phyloP scores from a whole-genome alignment of 2,113 vertebrate species.

The Rhadina sibilatrix region DNA sequence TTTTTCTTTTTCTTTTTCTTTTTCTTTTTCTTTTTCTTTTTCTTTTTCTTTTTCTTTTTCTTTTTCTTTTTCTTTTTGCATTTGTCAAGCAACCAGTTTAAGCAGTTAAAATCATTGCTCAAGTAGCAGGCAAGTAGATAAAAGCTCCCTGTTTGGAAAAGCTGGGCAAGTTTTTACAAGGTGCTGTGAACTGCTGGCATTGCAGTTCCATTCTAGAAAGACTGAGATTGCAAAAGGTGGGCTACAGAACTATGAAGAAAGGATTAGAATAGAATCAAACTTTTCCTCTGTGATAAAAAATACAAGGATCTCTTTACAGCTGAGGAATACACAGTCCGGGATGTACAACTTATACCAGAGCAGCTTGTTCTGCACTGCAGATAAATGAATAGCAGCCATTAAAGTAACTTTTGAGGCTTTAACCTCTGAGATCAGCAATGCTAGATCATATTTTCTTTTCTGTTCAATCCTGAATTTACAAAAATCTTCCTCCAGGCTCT shows the following conservation, averaged over 20 bases:
- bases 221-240: neutral
- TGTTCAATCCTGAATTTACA: neutral
- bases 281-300: neutral
- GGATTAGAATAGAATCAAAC: neutral
- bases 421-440: neutral
- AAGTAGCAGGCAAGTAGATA: neutral
- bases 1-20: rapidly evolving
- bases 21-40: rapidly evolving
- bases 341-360: neutral
- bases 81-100: neutral
- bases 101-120: neutral
- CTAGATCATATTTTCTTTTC: neutral
- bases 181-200: neutral
- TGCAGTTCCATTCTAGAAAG: neutral
- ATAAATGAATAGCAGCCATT: neutral
- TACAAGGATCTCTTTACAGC: neutral
- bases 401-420: neutral
- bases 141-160: neutral
- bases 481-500: neutral
- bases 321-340: neutral
- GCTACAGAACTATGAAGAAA: neutral
- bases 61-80: neutral
- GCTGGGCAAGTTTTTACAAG: neutral
- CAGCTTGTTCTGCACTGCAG: neutral
- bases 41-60: rapidly evolving